These are phyloP conservation scores for Darevskia mixta DNA, from an alignment of 2,797 vertebrate species.

Conservation along the genomic window DNA sequence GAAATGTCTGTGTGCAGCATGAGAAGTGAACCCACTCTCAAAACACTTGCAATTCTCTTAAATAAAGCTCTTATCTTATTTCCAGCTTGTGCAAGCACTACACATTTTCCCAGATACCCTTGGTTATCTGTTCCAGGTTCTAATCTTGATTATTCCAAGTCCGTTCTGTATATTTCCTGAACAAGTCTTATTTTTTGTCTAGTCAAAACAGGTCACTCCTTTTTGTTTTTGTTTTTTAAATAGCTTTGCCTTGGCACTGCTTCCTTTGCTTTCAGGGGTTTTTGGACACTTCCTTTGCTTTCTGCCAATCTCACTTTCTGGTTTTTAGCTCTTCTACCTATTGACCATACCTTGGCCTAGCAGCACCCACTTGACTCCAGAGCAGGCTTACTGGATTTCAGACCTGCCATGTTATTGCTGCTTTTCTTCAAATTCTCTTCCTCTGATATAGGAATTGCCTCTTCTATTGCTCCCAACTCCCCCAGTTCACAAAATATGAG, in stretches of 20 bases:
- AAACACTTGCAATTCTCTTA: background rate
- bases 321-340: background rate
- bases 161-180: background rate
- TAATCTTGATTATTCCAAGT: background rate
- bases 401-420: background rate
- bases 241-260: background rate
- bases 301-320: background rate
- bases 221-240: background rate
- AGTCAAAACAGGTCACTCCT: background rate
- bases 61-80: background rate
- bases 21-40: background rate
- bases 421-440: background rate
- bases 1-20: background rate
- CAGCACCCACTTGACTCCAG: background rate
- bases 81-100: background rate
- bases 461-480: background rate
- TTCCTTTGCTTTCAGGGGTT: background rate
- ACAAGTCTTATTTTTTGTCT: background rate
- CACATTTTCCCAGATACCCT: background rate
- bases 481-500: background rate
- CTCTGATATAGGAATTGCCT: background rate
- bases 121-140: background rate
- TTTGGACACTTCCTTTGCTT: background rate
- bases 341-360: background rate
- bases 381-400: background rate